A percentile compares a stretch with the other conserved stretches of the same genome.
Evolutionary conservation across 2,797 vertebrate species (phyloP).

Genomic region (Tokudaia muenninki): DNA sequence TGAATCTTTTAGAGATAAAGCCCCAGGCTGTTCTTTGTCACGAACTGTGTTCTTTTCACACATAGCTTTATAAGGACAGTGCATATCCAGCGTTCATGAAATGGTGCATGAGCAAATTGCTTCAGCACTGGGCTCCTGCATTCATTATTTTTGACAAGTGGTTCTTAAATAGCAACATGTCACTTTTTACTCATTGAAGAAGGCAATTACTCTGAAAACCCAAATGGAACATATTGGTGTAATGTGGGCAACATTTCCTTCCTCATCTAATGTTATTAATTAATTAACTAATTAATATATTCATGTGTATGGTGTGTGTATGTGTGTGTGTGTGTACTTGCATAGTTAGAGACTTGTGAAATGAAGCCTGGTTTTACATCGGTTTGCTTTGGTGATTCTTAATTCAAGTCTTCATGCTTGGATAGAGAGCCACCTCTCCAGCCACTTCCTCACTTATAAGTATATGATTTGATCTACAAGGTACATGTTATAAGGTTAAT

Average conservation of each 20-base stretch:
- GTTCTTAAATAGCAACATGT: neutral
- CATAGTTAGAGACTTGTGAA: neutral
- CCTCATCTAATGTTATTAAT: slow-evolving; percentile 2
- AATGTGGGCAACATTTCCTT: slow-evolving; percentile 46
- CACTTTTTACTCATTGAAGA: neutral
- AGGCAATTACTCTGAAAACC: slow-evolving; percentile 52
- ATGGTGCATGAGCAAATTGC: slow-evolving; percentile 49
- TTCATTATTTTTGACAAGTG: slow-evolving; percentile 62
- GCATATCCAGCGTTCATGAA: neutral
- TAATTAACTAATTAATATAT: neutral
- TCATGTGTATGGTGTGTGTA: neutral
- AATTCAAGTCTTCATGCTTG: neutral
- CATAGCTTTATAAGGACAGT: slow-evolving; percentile 67
- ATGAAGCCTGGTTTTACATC: neutral
- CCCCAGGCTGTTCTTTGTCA: slow-evolving; percentile 37
- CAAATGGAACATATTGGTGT: slow-evolving; percentile 42
- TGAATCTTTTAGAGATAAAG: slow-evolving; percentile 71
- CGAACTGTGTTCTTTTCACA: slow-evolving; percentile 64
- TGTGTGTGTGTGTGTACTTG: neutral
- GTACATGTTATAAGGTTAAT: slow-evolving; percentile 28
- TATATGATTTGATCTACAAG: neutral
- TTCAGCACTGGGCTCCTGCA: neutral
- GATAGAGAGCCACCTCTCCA: neutral
- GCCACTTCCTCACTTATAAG: slow-evolving; percentile 26
- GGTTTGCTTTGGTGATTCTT: neutral